Evolutionary conservation across 2,888 invertebrate species (phyloP).

Genomic region (Scaptomyza polygonia): DNA sequence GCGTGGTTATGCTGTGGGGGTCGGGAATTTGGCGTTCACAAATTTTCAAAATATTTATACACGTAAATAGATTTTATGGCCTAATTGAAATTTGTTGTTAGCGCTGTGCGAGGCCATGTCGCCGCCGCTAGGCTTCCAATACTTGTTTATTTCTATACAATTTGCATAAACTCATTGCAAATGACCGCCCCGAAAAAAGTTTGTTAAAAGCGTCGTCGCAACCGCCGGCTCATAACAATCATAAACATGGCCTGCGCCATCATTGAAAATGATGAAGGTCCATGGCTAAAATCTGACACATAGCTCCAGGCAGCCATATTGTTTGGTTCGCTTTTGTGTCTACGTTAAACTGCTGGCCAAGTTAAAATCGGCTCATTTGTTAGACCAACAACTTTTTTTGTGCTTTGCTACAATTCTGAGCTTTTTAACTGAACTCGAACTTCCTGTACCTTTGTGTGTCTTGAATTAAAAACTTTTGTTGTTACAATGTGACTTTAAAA

Average conservation of each 20-base stretch:
- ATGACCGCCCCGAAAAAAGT: slow-evolving; percentile 58
- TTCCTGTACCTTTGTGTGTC: slow-evolving; percentile 20
- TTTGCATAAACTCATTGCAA: slow-evolving; percentile 71
- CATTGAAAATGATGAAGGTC: slow-evolving; percentile 67
- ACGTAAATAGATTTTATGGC: slow-evolving; percentile 79
- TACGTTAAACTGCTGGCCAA: background rate
- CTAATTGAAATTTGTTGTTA: slow-evolving; percentile 79
- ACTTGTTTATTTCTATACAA: slow-evolving; percentile 40
- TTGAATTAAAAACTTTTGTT: slow-evolving; percentile 20
- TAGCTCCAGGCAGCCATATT: slow-evolving; percentile 45
- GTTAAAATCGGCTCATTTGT: slow-evolving; percentile 25
- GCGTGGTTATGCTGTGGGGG: too few relatives aligned
- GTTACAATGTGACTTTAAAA: background rate
- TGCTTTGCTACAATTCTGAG: slow-evolving; percentile 56
- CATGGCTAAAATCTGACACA: slow-evolving; percentile 64
- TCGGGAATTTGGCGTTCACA: slow-evolving; percentile 32
- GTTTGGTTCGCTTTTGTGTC: background rate
- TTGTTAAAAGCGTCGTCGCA: slow-evolving; percentile 68
- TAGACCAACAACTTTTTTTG: slow-evolving; percentile 46
- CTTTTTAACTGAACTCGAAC: slow-evolving; percentile 52
- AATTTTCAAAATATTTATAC: slow-evolving; percentile 75
- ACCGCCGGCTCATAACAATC: slow-evolving; percentile 64
- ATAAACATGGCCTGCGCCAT: slow-evolving; percentile 50
- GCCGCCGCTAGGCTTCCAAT: slow-evolving; percentile 9
- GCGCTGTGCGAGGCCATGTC: slow-evolving; percentile 2